phyloP scores from a whole-genome alignment of 2,797 vertebrate genomes.

The Falco cherrug region DNA sequence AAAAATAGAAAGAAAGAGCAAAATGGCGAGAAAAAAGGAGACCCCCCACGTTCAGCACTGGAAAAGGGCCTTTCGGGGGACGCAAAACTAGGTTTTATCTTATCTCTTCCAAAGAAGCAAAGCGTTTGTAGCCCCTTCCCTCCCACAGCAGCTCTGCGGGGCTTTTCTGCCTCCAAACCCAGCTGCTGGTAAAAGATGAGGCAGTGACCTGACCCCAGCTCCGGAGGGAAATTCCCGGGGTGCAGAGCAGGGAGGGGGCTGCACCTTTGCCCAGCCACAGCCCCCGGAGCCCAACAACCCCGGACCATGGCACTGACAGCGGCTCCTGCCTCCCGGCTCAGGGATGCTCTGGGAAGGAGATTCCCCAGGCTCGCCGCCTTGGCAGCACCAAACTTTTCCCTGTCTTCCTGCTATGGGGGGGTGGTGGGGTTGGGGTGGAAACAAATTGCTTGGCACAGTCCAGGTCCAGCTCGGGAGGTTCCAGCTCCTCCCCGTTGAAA shows the following conservation, averaged over 20 bases:
- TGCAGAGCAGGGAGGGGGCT: accelerated
- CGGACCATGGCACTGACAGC: accelerated
- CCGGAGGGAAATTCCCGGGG: neutral
- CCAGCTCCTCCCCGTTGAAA: neutral
- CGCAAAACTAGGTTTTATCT: neutral
- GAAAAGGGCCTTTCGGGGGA: neutral
- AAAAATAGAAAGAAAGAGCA: slow-evolving; percentile 35
- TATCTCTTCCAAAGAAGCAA: neutral
- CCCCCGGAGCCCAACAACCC: neutral
- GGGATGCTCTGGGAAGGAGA: neutral
- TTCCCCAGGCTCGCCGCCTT: accelerated
- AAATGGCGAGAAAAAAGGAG: neutral
- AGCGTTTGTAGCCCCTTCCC: neutral
- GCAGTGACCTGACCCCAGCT: neutral
- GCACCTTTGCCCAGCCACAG: accelerated
- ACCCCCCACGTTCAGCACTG: neutral
- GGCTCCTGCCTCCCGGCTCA: neutral
- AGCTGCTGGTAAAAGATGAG: neutral
- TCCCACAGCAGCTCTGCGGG: neutral
- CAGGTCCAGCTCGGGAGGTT: accelerated
- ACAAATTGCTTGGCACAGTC: neutral
- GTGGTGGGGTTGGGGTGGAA: too few relatives aligned
- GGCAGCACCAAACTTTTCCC: neutral
- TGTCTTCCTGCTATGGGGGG: accelerated
- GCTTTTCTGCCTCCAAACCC: neutral